Conservation (phyloP, 1,140 invertebrate species). For the Neodiprion virginianus region DNA sequence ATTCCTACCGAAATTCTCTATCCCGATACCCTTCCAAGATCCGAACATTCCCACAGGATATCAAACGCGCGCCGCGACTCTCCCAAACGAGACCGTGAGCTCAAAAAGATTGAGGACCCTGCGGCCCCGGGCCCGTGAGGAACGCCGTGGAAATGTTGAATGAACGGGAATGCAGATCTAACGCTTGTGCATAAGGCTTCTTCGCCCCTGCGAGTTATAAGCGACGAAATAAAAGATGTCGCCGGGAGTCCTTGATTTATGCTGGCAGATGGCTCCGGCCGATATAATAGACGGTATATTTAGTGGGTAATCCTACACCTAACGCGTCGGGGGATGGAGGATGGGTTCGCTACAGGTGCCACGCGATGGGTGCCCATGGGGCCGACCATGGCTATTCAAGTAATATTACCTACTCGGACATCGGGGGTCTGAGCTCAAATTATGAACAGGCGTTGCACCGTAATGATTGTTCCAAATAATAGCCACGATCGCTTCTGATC, state of each 20-base stretch:
- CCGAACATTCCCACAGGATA: neutral
- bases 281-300: conserved; percentile 7
- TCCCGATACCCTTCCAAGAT: neutral
- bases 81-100: neutral
- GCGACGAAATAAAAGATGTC: conserved; percentile 5
- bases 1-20: neutral
- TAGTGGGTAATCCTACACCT: conserved; percentile 2
- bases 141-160: conserved; percentile 5
- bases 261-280: neutral
- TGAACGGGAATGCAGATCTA: conserved; percentile 3
- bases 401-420: neutral
- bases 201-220: conserved; percentile 4
- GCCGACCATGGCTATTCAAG: neutral
- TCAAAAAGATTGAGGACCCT: conserved; percentile 3
- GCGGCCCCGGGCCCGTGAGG: neutral
- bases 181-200: neutral
- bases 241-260: conserved; percentile 1
- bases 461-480: too few relatives aligned
- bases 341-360: neutral
- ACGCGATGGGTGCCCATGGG: neutral
- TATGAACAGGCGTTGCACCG: too few relatives aligned
- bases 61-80: conserved; percentile 3
- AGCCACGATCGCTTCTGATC: too few relatives aligned
- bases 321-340: neutral
- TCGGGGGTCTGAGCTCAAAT: too few relatives aligned